Evolutionary conservation across 2,113 vertebrate species (phyloP).

Genomic region (sheep (Ovis aries)): DNA sequence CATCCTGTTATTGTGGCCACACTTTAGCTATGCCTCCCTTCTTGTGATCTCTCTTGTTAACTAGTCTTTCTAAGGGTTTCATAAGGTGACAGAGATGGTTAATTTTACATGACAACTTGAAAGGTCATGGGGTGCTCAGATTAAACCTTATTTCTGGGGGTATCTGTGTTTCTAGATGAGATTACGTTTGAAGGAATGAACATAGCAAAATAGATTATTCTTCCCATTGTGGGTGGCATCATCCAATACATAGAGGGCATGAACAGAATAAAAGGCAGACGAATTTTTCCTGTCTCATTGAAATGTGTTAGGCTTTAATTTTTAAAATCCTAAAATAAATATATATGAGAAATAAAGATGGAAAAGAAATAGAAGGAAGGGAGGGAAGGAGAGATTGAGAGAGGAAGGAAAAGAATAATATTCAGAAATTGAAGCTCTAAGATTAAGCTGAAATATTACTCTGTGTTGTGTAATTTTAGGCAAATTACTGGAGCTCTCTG

Average conservation of each 20-base stretch:
- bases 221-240: background rate
- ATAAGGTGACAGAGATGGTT: background rate
- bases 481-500: background rate
- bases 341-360: background rate
- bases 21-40: background rate
- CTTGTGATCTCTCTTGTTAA: background rate
- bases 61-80: background rate
- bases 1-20: too few species aligned
- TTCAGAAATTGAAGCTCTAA: background rate
- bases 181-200: background rate
- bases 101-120: background rate
- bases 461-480: background rate
- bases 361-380: background rate
- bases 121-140: background rate
- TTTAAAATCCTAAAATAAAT: background rate
- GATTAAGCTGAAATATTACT: background rate
- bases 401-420: background rate
- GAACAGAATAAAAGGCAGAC: background rate
- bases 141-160: background rate
- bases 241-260: background rate
- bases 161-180: background rate
- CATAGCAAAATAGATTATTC: background rate
- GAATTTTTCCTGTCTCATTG: background rate
- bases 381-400: background rate
- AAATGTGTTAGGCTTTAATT: background rate